A percentile compares a stretch with the other conserved stretches of the same genome.
phyloP scores from a whole-genome alignment of 1,140 invertebrate species.

The Drosophila melanica region DNA sequence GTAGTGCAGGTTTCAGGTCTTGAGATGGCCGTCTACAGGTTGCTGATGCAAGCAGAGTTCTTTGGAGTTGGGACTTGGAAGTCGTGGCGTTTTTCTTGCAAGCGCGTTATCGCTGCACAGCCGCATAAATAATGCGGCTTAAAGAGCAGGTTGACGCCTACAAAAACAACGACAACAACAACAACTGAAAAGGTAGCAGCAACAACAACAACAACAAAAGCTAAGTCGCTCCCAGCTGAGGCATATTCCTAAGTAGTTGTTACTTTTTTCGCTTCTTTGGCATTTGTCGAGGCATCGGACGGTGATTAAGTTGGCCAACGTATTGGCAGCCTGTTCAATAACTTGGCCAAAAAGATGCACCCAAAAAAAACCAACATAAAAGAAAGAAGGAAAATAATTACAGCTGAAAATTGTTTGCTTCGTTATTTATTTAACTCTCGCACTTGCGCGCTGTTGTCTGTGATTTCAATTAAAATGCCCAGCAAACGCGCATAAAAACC shows the following conservation, averaged over 20 bases:
- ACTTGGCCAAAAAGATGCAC: slow-evolving; percentile 43
- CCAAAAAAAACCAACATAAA: slow-evolving; percentile 9
- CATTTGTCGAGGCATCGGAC: slow-evolving; percentile 74
- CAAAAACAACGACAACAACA: slow-evolving; percentile 63
- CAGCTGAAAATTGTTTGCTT: slow-evolving; percentile 42
- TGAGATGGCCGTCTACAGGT: slow-evolving; percentile 22
- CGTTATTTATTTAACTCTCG: slow-evolving; percentile 60
- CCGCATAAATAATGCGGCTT: slow-evolving; percentile 84
- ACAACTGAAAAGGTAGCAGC: slow-evolving; percentile 29
- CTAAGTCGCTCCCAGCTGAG: slow-evolving; percentile 30
- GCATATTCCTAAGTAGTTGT: slow-evolving; percentile 74
- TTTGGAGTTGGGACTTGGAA: slow-evolving; percentile 26
- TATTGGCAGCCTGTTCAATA: slow-evolving; percentile 66
- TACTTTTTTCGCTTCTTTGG: slow-evolving; percentile 57
- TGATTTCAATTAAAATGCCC: slow-evolving; percentile 80
- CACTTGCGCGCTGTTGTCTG: slow-evolving; percentile 40
- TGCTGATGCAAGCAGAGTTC: slow-evolving; percentile 17
- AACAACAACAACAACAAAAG: slow-evolving; percentile 1
- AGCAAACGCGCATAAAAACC: slow-evolving; percentile 54
- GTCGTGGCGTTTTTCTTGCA: slow-evolving; percentile 70
- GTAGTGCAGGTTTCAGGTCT: slow-evolving; percentile 67
- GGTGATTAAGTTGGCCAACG: slow-evolving; percentile 72
- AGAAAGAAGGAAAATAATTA: slow-evolving; percentile 59
- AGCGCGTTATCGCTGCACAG: slow-evolving; percentile 83
- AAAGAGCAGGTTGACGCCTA: slow-evolving; percentile 84